Conservation (phyloP, 2,797 vertebrate genomes). For the Enteromius argenteus region DNA sequence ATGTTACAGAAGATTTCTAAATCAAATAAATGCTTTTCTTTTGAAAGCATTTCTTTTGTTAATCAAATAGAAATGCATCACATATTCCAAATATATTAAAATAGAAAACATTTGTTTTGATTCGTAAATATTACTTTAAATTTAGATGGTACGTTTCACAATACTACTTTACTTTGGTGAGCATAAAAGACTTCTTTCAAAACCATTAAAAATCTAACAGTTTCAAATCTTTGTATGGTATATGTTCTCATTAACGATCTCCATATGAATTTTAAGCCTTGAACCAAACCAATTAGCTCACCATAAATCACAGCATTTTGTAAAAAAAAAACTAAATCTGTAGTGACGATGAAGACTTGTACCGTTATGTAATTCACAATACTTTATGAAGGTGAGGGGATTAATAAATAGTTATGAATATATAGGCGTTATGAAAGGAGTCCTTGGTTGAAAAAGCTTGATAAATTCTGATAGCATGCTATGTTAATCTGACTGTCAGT, state of each 20-base stretch:
- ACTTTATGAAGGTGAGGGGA: neutral
- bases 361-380: neutral
- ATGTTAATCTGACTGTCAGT: conserved; percentile 30
- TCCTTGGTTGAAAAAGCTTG: neutral
- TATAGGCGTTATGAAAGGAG: neutral
- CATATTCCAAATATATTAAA: neutral
- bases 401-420: neutral
- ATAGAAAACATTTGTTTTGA: neutral
- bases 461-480: neutral
- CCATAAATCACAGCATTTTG: neutral
- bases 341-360: neutral
- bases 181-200: neutral
- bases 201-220: neutral
- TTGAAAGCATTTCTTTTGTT: neutral
- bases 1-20: neutral
- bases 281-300: neutral
- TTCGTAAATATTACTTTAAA: neutral
- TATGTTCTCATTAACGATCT: neutral
- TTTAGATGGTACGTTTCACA: neutral
- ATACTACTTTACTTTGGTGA: neutral
- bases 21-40: neutral
- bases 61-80: neutral
- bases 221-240: neutral
- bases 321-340: neutral
- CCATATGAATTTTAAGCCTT: neutral